Evolutionary conservation across 2,888 invertebrate genomes (phyloP).

Genomic region (Cremastinae sp.): DNA sequence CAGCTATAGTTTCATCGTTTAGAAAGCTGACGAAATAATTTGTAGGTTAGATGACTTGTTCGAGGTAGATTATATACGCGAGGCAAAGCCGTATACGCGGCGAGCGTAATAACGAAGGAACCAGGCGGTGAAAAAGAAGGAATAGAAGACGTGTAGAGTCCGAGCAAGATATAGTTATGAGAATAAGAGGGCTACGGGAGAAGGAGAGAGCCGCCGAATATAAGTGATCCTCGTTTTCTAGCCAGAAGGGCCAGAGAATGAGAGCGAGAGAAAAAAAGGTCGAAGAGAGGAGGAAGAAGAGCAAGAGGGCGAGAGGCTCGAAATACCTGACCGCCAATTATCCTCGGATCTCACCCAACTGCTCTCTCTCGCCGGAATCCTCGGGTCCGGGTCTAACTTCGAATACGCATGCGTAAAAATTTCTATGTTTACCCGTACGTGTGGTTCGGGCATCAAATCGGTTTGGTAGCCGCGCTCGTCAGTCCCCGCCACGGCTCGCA

Average conservation of each 20-base stretch:
- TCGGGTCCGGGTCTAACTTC: conserved; percentile 30
- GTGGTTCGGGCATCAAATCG: neutral
- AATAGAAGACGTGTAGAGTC: conserved; percentile 1
- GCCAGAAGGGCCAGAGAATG: conserved; percentile 19
- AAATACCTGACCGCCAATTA: conserved; percentile 76
- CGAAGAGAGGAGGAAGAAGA: conserved; percentile 26
- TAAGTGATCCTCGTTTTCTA: conserved; percentile 36
- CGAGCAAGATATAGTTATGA: conserved; percentile 5
- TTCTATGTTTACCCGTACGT: conserved; percentile 17
- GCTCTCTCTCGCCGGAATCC: conserved; percentile 61
- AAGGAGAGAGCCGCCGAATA: conserved; percentile 25
- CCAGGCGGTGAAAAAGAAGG: neutral
- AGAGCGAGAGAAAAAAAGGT: conserved; percentile 49
- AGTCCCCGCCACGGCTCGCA: conserved; percentile 29
- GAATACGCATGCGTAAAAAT: conserved; percentile 19
- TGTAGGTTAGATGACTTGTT: conserved; percentile 57
- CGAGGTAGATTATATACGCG: conserved; percentile 20
- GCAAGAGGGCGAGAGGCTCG: conserved; percentile 43
- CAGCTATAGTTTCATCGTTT: conserved; percentile 52
- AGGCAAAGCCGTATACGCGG: conserved; percentile 32
- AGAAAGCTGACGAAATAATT: conserved; percentile 64
- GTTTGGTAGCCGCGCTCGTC: conserved; percentile 42
- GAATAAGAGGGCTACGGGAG: too few species aligned
- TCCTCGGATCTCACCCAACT: conserved; percentile 75
- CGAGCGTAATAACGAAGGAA: conserved; percentile 3